Evolutionary conservation across 2,888 invertebrate genomes (phyloP), one percentile per base, ranked within the genome.

Genomic region (Drosophila prolongata): DNA sequence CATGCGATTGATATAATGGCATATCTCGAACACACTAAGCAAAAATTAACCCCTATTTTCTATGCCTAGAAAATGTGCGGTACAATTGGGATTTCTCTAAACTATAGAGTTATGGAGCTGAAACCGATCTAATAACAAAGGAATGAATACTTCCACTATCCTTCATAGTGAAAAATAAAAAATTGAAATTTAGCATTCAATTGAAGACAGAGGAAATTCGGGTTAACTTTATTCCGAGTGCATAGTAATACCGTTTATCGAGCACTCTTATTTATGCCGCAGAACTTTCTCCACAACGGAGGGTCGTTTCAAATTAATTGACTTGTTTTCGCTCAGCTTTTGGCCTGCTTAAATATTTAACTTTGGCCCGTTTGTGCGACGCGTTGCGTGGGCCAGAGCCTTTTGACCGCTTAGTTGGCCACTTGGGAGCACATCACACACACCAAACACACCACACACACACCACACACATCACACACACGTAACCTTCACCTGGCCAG

Each of bases 271-370:
- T 65, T 65, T 65, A 65, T 68, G 35, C 65, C 52, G n/a, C 50
- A 50, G 14, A 77, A 80, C 58, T 74, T 75, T 59, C 81, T 47
- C 76, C 64, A 75, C 54, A 1, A 60, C 66, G 57, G 71, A 62
- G 68, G 60, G 52, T 71, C 80, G 81, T 82, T 89, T 89, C 90
- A 89, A 90, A 90, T 90, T 91, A 90, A 90, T 90, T 91, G 90
- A 90, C 91, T 91, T 91, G 91, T 89, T 79, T 77, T 79, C 70
- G 65, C 49, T 35, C 16, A 16, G 43, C 35, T 49, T 49, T 35
- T 14, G 57, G 44, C 35, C 84, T 81, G 86, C 84, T 90, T 90
- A 90, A 90, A 90, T 90, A 91, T 91, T 91, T 91, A 90, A 85
- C 88, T 85, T 85, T 75, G 85, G 54, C 75, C 79, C 81, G 47